A percentile compares a stretch with the other conserved stretches of the same genome.
phyloP scores from a whole-genome alignment of 2,888 invertebrate species.

The Leptinotarsa peninsularis region DNA sequence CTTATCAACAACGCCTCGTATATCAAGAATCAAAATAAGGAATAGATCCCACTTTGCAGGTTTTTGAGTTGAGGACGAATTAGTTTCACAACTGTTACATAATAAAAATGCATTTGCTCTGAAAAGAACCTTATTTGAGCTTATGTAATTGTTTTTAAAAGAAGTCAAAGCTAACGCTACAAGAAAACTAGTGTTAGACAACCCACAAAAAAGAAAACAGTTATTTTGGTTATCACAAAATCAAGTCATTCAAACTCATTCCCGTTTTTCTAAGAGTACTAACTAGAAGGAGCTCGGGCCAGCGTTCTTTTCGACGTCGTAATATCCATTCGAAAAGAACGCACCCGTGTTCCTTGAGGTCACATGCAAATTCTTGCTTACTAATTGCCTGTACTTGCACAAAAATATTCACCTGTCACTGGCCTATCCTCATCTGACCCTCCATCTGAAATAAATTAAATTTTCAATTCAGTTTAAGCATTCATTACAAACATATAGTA shows the following conservation, averaged over 20 bases:
- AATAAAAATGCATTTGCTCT: not conserved
- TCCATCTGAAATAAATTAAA: slow-evolving; percentile 54
- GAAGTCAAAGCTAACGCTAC: not conserved
- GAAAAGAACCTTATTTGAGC: too few relatives aligned
- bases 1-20: too few relatives aligned
- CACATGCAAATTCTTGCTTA: slow-evolving; percentile 17
- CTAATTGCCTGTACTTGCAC: slow-evolving; percentile 11
- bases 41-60: too few relatives aligned
- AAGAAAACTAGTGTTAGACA: slow-evolving; percentile 3
- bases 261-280: not conserved
- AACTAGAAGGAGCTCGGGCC: not conserved
- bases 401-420: slow-evolving; percentile 52
- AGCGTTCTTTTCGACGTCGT: not conserved
- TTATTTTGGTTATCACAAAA: not conserved
- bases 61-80: too few relatives aligned
- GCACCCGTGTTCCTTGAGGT: not conserved
- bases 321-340: slow-evolving; percentile 7
- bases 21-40: too few relatives aligned
- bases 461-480: slow-evolving; percentile 34
- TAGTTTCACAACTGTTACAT: not conserved
- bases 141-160: too few relatives aligned
- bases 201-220: not conserved
- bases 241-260: not conserved
- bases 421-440: slow-evolving; percentile 54
- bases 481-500: slow-evolving; percentile 23